Conservation (phyloP, 1,140 invertebrate species). For the Scylla paramamosain region DNA sequence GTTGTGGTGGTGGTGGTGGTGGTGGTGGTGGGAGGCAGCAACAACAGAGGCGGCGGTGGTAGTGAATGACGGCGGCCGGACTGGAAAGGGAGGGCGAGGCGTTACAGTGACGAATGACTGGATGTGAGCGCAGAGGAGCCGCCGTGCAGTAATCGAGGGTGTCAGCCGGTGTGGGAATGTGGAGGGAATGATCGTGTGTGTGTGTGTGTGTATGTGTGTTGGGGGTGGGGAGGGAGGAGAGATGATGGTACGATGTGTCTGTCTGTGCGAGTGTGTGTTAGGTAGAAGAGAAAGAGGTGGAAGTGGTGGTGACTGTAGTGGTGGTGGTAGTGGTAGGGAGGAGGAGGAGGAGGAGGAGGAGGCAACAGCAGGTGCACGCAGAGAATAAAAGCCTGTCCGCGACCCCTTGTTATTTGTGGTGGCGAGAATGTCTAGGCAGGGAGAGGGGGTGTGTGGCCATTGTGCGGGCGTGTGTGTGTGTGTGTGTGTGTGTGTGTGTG, state of each 20-base stretch:
- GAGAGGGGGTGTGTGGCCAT: slow-evolving; percentile 10
- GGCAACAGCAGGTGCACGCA: slow-evolving; percentile 34
- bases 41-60: background rate
- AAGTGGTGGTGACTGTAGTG: background rate
- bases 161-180: slow-evolving; percentile 27
- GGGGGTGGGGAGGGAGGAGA: background rate
- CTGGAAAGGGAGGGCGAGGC: background rate
- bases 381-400: slow-evolving; percentile 57
- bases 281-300: background rate
- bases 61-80: background rate
- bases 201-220: background rate
- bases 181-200: background rate
- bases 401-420: slow-evolving; percentile 50
- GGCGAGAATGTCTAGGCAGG: slow-evolving; percentile 29
- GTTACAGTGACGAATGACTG: background rate
- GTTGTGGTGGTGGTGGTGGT: too few relatives aligned
- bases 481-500: slow-evolving; percentile 56
- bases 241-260: background rate
- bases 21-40: background rate
- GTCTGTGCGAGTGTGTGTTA: background rate
- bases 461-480: slow-evolving; percentile 33
- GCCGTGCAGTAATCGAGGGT: slow-evolving; percentile 8
- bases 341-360: background rate
- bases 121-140: background rate
- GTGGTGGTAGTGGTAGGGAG: background rate